Percentiles rank a stretch among this genome's conserved stretches.
Evolutionary conservation across 2,797 vertebrate genomes (phyloP).

Genomic region (Intellagama lesueurii): DNA sequence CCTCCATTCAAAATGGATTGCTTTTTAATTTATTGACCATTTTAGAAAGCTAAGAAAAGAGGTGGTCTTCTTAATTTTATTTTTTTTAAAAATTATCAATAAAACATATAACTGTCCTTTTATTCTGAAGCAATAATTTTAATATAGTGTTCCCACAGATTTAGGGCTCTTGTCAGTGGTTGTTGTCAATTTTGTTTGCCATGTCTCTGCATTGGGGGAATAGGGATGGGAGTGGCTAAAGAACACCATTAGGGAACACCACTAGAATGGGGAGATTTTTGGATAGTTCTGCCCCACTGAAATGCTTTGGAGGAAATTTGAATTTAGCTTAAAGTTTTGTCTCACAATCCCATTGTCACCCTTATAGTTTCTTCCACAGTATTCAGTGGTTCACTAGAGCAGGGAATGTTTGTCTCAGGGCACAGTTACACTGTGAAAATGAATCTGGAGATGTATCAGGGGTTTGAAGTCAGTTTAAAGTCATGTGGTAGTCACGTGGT

Average conservation of each 20-base stretch:
- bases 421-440: too few relatives aligned
- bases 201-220: not conserved
- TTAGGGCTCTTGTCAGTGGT: not conserved
- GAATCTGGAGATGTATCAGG: too few relatives aligned
- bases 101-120: not conserved
- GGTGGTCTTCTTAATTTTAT: not conserved
- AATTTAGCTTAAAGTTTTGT: not conserved
- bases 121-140: not conserved
- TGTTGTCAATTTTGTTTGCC: not conserved
- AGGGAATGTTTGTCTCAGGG: not conserved
- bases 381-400: not conserved
- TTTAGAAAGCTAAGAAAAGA: not conserved
- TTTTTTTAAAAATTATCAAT: too few relatives aligned
- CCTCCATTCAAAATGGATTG: not conserved
- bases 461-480: too few relatives aligned
- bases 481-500: too few relatives aligned
- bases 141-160: not conserved
- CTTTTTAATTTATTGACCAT: not conserved
- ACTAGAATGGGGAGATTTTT: not conserved
- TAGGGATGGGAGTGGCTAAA: not conserved
- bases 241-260: not conserved
- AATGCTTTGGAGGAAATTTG: not conserved
- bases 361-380: not conserved
- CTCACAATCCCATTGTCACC: not conserved
- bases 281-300: not conserved